Percentiles rank a stretch among this genome's conserved stretches.
These are phyloP conservation scores for Triplophysa rosa DNA, from an alignment of 2,113 vertebrate species.

Conservation along the genomic window DNA sequence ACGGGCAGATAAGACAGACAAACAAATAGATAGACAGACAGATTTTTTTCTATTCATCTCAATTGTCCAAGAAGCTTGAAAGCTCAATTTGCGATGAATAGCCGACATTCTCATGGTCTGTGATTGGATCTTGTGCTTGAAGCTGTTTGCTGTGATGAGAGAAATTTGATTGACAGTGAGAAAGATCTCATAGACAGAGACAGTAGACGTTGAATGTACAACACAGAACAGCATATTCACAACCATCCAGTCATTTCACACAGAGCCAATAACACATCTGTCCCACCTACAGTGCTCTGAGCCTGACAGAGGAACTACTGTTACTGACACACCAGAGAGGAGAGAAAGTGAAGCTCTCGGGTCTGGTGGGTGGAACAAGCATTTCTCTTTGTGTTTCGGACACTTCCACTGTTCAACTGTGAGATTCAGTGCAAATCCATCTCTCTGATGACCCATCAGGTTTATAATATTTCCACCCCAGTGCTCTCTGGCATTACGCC, in stretches of 20 bases:
- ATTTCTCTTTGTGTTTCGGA: slow-evolving; percentile 17
- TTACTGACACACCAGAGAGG: slow-evolving; percentile 8
- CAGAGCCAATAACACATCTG: slow-evolving; percentile 11
- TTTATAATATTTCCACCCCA: slow-evolving; percentile 39
- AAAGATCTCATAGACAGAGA: neutral
- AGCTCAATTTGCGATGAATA: neutral
- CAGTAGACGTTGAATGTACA: no score
- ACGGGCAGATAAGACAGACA: no score
- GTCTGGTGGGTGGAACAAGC: slow-evolving; percentile 26
- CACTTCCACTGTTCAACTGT: slow-evolving; percentile 23
- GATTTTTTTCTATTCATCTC: neutral
- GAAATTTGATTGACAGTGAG: neutral
- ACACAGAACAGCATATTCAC: no score
- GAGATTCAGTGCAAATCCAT: slow-evolving; percentile 15
- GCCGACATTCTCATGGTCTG: slow-evolving; percentile 11
- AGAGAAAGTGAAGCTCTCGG: slow-evolving; percentile 14
- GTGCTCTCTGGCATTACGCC: neutral
- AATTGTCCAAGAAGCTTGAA: neutral
- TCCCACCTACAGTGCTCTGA: slow-evolving; percentile 29
- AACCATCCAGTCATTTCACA: no score
- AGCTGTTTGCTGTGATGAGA: slow-evolving; percentile 7
- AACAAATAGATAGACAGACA: no score
- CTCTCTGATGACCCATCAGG: slow-evolving; percentile 12
- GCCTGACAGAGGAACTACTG: slow-evolving; percentile 15
- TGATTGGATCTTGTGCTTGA: neutral